These are phyloP conservation scores for Crambe crambe DNA, from an alignment of 37 sponge, comb jelly and placozoan genomes.

Conservation along the genomic window DNA sequence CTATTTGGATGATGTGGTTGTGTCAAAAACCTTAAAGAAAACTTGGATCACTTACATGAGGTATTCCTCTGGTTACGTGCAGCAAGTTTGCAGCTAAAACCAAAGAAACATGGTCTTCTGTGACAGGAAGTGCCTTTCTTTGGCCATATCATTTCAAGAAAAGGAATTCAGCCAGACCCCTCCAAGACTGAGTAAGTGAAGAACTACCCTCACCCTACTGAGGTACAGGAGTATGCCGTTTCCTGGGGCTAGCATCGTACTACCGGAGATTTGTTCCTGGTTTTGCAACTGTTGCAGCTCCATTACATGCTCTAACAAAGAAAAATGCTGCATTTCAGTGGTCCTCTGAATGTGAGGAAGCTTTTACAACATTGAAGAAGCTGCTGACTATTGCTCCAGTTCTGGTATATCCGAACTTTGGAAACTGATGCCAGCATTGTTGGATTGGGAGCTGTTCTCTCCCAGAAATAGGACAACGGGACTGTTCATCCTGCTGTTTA, in stretches of 20 bases:
- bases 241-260: background rate
- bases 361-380: background rate
- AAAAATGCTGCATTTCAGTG: slow-evolving; percentile 1
- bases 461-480: slow-evolving; percentile 9
- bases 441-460: slow-evolving; percentile 18
- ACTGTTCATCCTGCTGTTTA: slow-evolving; percentile 42
- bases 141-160: background rate
- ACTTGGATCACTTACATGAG: background rate
- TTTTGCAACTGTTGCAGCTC: background rate
- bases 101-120: background rate
- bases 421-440: slow-evolving; percentile 23
- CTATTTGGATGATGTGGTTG: too few relatives aligned
- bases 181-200: background rate
- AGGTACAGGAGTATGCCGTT: background rate
- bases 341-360: background rate
- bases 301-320: background rate
- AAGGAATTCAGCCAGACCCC: background rate
- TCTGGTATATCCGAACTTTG: background rate
- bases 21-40: background rate
- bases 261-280: background rate
- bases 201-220: background rate
- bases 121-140: background rate
- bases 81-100: background rate
- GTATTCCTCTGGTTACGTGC: background rate
- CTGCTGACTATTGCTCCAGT: background rate